A percentile compares a stretch with the other conserved stretches of the same genome.
Conservation (phyloP, 1,140 invertebrate genomes). For the Leptestheria dahalacensis region DNA sequence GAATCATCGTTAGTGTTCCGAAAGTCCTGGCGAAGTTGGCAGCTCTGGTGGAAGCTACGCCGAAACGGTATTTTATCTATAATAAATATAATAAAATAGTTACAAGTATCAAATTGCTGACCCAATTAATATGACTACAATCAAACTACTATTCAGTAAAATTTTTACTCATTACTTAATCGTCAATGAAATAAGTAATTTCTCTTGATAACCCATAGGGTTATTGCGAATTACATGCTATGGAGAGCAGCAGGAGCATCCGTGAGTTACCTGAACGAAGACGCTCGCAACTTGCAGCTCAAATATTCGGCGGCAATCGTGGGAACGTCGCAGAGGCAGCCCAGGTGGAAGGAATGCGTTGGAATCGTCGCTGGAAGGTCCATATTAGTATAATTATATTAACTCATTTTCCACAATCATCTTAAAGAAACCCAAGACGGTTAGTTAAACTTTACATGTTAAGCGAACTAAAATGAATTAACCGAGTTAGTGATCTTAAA, state of each 20-base stretch:
- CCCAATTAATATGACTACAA: not conserved
- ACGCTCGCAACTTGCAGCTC: conserved; percentile 50
- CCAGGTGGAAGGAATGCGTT: conserved; percentile 74
- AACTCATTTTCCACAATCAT: not conserved
- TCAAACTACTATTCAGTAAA: not conserved
- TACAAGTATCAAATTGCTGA: conserved; percentile 12
- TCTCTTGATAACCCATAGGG: too few relatives aligned
- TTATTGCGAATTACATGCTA: conserved; percentile 63
- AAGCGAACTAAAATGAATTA: too few relatives aligned
- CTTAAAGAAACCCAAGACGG: too few relatives aligned
- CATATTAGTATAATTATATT: not conserved
- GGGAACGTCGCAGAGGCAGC: conserved; percentile 54
- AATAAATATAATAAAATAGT: too few relatives aligned
- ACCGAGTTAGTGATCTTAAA: too few relatives aligned
- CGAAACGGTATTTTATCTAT: conserved; percentile 37
- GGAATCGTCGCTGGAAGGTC: conserved; percentile 51
- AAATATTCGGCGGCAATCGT: conserved; percentile 54
- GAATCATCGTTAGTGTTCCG: conserved; percentile 64
- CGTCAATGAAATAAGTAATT: conserved; percentile 15
- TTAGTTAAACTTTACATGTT: too few relatives aligned
- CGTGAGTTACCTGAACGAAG: conserved; percentile 55
- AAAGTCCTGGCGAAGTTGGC: conserved; percentile 54
- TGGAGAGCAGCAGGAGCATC: conserved; percentile 59
- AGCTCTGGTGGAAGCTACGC: conserved; percentile 34
- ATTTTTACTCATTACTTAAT: conserved; percentile 7